Evolutionary conservation across 2,888 invertebrate genomes (phyloP).

Genomic region (Rhamnusium bicolor): DNA sequence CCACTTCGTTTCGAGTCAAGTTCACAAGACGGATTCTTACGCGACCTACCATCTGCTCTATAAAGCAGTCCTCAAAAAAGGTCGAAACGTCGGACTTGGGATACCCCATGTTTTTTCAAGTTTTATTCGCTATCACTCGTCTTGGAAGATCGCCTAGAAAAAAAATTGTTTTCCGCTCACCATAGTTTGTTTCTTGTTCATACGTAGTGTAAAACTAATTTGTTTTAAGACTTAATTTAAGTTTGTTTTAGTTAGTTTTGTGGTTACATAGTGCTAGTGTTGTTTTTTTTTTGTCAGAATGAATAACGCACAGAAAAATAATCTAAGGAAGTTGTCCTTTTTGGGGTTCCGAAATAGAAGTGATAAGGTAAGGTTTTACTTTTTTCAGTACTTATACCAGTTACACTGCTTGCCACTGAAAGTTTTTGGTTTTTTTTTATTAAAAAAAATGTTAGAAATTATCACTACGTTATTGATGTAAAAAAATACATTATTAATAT

Average conservation of each 20-base stretch:
- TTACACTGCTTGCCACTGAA: too few species aligned
- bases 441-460: too few species aligned
- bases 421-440: too few species aligned
- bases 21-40: slow-evolving; percentile 50
- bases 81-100: slow-evolving; percentile 66
- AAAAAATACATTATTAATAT: too few species aligned
- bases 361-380: slow-evolving; percentile 71
- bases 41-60: slow-evolving; percentile 36
- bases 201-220: neutral
- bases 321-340: slow-evolving; percentile 82
- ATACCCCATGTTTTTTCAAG: slow-evolving; percentile 70
- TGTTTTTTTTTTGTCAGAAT: slow-evolving; percentile 40
- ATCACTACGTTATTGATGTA: too few species aligned
- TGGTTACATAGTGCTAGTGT: slow-evolving; percentile 2
- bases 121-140: slow-evolving; percentile 68
- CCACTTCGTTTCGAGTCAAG: slow-evolving; percentile 28
- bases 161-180: slow-evolving; percentile 59
- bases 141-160: slow-evolving; percentile 70
- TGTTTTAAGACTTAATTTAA: neutral
- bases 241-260: slow-evolving; percentile 24
- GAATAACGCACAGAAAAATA: slow-evolving; percentile 70
- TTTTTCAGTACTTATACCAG: neutral
- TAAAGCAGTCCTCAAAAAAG: slow-evolving; percentile 40
- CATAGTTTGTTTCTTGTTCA: slow-evolving; percentile 30
- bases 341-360: slow-evolving; percentile 77